These are phyloP conservation scores for Schmidtea mediterranea DNA, from an alignment of 1,140 invertebrate genomes.

Conservation along the genomic window DNA sequence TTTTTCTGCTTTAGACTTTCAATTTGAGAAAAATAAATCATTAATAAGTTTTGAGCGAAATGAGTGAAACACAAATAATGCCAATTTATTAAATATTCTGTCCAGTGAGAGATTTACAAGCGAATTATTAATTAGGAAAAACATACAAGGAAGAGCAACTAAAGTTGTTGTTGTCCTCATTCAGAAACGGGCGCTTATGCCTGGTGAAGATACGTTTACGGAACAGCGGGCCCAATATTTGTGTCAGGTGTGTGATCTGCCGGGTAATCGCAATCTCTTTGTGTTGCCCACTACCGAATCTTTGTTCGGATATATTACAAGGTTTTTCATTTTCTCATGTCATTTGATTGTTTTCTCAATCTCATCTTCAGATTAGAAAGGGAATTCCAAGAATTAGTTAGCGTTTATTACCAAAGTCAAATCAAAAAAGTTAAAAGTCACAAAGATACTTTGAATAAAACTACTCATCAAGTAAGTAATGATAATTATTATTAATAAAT, in stretches of 20 bases:
- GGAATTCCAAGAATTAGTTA: constrained; percentile 66
- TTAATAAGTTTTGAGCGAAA: too few species aligned
- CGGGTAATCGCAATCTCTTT: not conserved
- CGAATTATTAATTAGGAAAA: constrained; percentile 27
- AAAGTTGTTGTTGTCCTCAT: constrained; percentile 60
- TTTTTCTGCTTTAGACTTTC: too few species aligned
- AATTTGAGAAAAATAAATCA: too few species aligned
- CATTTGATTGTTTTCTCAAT: constrained; percentile 48
- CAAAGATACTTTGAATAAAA: constrained; percentile 64
- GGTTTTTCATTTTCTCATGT: not conserved
- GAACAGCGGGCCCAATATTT: constrained; percentile 59
- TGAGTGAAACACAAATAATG: too few species aligned
- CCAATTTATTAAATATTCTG: too few species aligned
- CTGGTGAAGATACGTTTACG: constrained; percentile 51
- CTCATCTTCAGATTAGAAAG: constrained; percentile 52
- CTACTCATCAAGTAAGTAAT: constrained; percentile 40
- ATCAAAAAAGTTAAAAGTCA: constrained; percentile 58
- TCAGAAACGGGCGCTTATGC: constrained; percentile 42
- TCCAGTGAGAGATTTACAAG: not conserved
- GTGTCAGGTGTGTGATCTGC: constrained; percentile 50
- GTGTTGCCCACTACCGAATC: not conserved
- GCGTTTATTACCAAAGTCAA: constrained; percentile 65
- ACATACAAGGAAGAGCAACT: constrained; percentile 49
- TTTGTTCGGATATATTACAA: not conserved
- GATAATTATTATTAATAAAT: too few species aligned